Evolutionary conservation across 2,797 vertebrate genomes (phyloP).

Genomic region (Cynopterus sphinx): DNA sequence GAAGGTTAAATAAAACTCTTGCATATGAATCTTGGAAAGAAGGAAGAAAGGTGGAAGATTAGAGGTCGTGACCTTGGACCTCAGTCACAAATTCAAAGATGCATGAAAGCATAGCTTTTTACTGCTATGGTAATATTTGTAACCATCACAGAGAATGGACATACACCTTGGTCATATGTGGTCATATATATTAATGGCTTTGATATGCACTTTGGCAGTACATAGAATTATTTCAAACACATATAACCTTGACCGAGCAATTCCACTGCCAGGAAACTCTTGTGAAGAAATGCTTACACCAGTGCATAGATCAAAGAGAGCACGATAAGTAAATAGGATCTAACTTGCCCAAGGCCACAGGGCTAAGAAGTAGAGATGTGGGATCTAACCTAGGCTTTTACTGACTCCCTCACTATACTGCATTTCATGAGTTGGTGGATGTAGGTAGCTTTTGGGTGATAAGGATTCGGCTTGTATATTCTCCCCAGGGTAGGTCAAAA

Average conservation of each 20-base stretch:
- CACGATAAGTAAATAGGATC: neutral
- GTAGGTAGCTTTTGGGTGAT: neutral
- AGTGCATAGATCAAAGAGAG: neutral
- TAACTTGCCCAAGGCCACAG: neutral
- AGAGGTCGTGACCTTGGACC: neutral
- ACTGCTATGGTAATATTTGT: neutral
- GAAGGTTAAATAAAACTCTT: neutral
- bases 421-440: neutral
- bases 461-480: neutral
- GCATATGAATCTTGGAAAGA: neutral
- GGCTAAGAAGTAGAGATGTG: neutral
- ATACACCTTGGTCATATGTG: neutral
- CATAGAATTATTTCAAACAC: neutral
- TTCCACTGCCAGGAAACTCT: neutral
- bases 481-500: neutral
- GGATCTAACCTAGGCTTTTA: neutral
- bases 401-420: neutral
- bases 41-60: neutral
- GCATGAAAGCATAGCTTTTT: neutral
- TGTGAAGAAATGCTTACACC: neutral
- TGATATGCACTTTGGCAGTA: neutral
- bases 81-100: neutral
- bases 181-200: neutral
- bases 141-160: neutral
- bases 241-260: neutral